Base-by-base conservation (phyloP, 2,888 invertebrate genomes). In the Dryobotodes eremita region DNA sequence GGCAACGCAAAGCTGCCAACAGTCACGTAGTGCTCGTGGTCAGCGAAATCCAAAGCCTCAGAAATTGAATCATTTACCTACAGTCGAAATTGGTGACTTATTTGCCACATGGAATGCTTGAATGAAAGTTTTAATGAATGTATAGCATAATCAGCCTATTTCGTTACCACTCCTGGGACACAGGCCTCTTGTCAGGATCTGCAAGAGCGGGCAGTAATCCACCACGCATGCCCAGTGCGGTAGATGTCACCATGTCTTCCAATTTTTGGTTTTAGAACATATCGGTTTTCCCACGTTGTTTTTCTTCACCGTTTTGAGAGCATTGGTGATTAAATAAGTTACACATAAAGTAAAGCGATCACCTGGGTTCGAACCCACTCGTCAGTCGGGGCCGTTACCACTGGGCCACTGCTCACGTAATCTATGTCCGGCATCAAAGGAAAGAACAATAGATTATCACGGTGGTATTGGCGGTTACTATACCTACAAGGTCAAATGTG, bases 1-100 rank as follows among this genome's bases (percentile, higher is more conserved):
- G 8, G 6, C 20, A 64, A 50, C 13, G 26, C 2, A 10, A 6
- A 26, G 23, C 76, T 66, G 77, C 23, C 50, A 2, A 17, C 2
- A 10, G 77, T 76, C 77, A 76, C 77, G 77, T 77, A 77, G 50
- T 11, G 0, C 23, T 74, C 26, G 64, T n/a, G 64, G 48, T 75
- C 23, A 26, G 48, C 5, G 48, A 10, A 48, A 57, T 26, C 26
- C 7, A 17, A 48, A 26, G 5, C 26, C 23, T 4, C 48, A 42
- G 26, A 66, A 31, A 23, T 76, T 57, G 75, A 77, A 11, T 77
- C 64, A 75, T 61, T 20, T 17, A 62, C 23, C 2, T 36, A 31
- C 1, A 42, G 0, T 6, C 46, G 8, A 55, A 55, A 42, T 64
- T 15, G 8, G 7, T 10, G 13, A n/a, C 5, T 13, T 10, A n/a